phyloP scores from a whole-genome alignment of 2,888 invertebrate species.

The Tenthredo distinguenda region DNA sequence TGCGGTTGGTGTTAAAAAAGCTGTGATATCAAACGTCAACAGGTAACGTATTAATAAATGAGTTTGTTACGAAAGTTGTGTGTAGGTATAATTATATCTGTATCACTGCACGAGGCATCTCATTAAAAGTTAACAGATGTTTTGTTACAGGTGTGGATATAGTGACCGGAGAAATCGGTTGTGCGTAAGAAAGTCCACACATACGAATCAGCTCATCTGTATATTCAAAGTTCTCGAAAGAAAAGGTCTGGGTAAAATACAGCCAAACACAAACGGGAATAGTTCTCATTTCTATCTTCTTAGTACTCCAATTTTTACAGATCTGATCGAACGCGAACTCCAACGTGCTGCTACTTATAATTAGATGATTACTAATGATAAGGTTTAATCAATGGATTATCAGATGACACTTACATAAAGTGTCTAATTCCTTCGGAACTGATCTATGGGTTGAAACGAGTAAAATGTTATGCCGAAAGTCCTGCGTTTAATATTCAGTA shows the following conservation, averaged over 20 bases:
- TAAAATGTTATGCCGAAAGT: background rate
- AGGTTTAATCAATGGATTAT: background rate
- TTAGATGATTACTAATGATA: background rate
- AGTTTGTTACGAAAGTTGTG: background rate
- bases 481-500: background rate
- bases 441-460: background rate
- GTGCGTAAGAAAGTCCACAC: background rate
- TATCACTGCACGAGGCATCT: conserved; percentile 1
- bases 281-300: background rate
- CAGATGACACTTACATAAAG: background rate
- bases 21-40: background rate
- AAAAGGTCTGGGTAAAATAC: background rate
- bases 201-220: background rate
- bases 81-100: background rate
- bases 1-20: conserved; percentile 5
- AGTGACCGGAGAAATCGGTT: conserved; percentile 31
- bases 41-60: background rate
- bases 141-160: conserved; percentile 23
- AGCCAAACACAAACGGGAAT: background rate
- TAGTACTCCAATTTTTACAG: background rate
- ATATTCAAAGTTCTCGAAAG: too few species aligned
- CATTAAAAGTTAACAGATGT: conserved; percentile 31
- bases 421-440: background rate
- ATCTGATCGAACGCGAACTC: background rate
- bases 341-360: background rate